A percentile compares a stretch with the other conserved stretches of the same genome.
Conservation (phyloP, 2,113 vertebrate species). For the Leptocoma aspasia region DNA sequence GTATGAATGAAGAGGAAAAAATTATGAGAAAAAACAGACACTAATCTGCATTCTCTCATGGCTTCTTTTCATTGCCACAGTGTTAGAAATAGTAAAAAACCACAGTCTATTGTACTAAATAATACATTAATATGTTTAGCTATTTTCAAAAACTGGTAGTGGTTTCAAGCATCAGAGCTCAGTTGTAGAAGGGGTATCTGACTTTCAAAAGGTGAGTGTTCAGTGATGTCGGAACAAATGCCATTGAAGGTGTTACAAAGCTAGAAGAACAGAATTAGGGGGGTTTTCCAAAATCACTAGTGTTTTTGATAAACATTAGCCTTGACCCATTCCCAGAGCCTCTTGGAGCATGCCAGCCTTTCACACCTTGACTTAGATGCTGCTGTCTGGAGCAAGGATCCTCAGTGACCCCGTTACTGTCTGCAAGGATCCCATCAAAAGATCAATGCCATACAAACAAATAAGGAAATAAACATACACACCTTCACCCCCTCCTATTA, state of each 20-base stretch:
- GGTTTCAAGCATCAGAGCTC: background rate
- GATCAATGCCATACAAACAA: background rate
- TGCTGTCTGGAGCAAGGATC: background rate
- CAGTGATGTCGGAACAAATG: background rate
- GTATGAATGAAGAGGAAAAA: background rate
- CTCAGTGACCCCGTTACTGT: background rate
- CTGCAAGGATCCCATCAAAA: background rate
- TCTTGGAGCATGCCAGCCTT: background rate
- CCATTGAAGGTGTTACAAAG: rapidly evolving
- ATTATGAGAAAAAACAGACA: background rate
- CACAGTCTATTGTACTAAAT: background rate
- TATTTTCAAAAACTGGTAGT: background rate
- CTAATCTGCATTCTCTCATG: rapidly evolving
- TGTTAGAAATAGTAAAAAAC: background rate
- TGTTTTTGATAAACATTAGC: background rate
- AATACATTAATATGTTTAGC: background rate
- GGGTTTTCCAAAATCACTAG: background rate
- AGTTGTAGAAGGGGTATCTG: background rate
- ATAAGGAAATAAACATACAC: background rate
- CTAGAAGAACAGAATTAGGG: background rate
- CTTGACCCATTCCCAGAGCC: background rate
- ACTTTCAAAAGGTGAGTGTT: background rate
- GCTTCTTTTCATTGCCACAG: background rate
- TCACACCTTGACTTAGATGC: background rate
- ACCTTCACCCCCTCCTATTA: background rate